These are phyloP conservation scores for Lucinisca nassula DNA, from an alignment of 2,888 invertebrate species.

Conservation along the genomic window DNA sequence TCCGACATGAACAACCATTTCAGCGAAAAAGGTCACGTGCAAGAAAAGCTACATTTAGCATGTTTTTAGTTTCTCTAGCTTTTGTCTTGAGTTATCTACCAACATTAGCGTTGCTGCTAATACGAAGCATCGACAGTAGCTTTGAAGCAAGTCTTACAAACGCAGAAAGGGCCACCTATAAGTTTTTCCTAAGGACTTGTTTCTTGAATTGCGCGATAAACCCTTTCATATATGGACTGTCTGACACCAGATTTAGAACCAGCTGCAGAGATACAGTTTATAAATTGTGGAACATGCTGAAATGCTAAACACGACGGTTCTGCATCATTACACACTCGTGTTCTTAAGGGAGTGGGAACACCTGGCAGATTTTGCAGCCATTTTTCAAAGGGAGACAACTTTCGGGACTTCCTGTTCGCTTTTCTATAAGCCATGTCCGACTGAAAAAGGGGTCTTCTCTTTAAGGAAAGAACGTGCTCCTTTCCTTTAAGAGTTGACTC, in stretches of 20 bases:
- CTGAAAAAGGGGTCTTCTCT: no score
- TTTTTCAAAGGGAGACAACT: no score
- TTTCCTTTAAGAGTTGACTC: no score
- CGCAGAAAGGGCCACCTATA: slow-evolving; percentile 54
- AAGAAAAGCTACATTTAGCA: slow-evolving; percentile 67
- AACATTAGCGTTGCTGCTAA: slow-evolving; percentile 49
- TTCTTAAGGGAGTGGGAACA: no score
- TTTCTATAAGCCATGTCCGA: no score
- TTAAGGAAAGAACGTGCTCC: no score
- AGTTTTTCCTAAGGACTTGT: slow-evolving; percentile 71
- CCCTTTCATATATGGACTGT: slow-evolving; percentile 77
- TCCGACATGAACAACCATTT: no score
- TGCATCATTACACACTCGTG: no score
- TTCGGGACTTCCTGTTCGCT: no score
- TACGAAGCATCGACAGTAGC: slow-evolving; percentile 35
- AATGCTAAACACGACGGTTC: neutral
- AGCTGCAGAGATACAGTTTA: slow-evolving; percentile 30
- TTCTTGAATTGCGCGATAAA: slow-evolving; percentile 74
- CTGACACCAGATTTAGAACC: slow-evolving; percentile 64
- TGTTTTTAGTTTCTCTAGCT: slow-evolving; percentile 69
- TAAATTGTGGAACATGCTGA: neutral
- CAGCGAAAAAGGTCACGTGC: no score
- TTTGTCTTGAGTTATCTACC: slow-evolving; percentile 71
- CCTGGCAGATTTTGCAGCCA: no score
- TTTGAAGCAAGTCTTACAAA: slow-evolving; percentile 62